Percentiles rank a stretch among this genome's conserved stretches.
Conservation (phyloP, 2,113 vertebrate species). For the Oplegnathus fasciatus region DNA sequence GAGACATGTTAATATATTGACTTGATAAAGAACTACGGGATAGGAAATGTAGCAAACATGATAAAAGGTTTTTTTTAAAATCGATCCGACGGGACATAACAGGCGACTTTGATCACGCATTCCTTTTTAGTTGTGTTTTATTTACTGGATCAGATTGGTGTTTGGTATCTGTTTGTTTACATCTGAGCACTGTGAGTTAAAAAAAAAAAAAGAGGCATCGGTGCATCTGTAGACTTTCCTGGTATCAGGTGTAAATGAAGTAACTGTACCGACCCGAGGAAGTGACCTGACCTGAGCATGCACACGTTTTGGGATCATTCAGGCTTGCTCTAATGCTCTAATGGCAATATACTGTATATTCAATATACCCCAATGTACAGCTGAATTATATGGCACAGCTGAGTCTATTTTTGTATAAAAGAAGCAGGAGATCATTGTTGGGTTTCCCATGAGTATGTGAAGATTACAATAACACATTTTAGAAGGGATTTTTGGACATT, state of each 20-base stretch:
- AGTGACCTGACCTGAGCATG: slow-evolving; percentile 3
- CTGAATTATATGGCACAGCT: slow-evolving; percentile 30
- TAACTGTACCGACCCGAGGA: background rate
- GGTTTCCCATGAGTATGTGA: slow-evolving; percentile 20
- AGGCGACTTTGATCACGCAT: background rate
- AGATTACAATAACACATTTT: background rate
- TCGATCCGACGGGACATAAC: background rate
- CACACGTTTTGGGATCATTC: background rate
- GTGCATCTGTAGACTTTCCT: background rate
- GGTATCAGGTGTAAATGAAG: slow-evolving; percentile 33
- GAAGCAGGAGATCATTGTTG: background rate
- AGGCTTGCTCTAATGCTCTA: background rate
- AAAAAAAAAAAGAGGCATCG: background rate
- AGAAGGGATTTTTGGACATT: slow-evolving; percentile 29
- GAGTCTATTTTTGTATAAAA: slow-evolving; percentile 57
- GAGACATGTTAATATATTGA: too few relatives aligned
- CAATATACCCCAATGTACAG: slow-evolving; percentile 11
- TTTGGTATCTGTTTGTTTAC: background rate
- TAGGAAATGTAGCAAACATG: slow-evolving; percentile 1
- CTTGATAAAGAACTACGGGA: background rate
- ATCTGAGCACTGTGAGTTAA: background rate
- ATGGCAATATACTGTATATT: slow-evolving; percentile 27
- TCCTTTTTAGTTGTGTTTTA: background rate
- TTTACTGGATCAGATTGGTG: background rate
- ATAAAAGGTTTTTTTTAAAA: background rate